Evolutionary conservation across 2,113 vertebrate species (phyloP), one percentile per base, ranked within the genome.

Genomic region (Acrocephalus kingi): DNA sequence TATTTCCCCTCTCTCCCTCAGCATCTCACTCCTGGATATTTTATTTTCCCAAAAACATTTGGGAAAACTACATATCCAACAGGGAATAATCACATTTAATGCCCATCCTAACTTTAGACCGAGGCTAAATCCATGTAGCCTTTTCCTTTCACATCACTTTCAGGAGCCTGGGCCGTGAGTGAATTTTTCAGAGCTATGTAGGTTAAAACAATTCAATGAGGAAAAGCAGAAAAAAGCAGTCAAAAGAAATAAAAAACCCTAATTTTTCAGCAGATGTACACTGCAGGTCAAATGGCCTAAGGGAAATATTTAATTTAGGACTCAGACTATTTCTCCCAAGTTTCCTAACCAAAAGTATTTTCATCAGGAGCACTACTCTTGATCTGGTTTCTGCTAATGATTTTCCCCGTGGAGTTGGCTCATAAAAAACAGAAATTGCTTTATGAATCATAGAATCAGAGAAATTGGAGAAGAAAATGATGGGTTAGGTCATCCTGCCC

Each of bases 261-360:
- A 80, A 56, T 93, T 80, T 88, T 92, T 90, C 83, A 85, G 75
- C 92, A 90, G 85, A 95, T 2, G 3, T 56, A 75, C 87, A 95
- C 73, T 41, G 64, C 24, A 91, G 84, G 82, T 72, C 80, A 91
- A 86, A 87, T 35, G 87, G 93, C 84, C 84, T 79, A 79, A 91
- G 90, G 82, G 43, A 78, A 89, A 84, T 88, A 94, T 82, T 90
- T 90, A 92, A 92, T 92, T 84, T 81, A 77, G 82, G 88, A 84
- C 55, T 67, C 79, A 66, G 74, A 74, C 54, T 89, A 67, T 73
- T 91, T 80, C 94, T 94, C 89, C 68, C 49, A 85, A 95, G 85
- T 95, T 97, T 96, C 41, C 79, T 68, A 68, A 72, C 96, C 95
- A 93, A 88, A 97, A 96, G 87, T 96, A 89, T 95, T 95, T 96